phyloP scores from a whole-genome alignment of 1,140 invertebrate genomes.

The Saxidomus purpurata region DNA sequence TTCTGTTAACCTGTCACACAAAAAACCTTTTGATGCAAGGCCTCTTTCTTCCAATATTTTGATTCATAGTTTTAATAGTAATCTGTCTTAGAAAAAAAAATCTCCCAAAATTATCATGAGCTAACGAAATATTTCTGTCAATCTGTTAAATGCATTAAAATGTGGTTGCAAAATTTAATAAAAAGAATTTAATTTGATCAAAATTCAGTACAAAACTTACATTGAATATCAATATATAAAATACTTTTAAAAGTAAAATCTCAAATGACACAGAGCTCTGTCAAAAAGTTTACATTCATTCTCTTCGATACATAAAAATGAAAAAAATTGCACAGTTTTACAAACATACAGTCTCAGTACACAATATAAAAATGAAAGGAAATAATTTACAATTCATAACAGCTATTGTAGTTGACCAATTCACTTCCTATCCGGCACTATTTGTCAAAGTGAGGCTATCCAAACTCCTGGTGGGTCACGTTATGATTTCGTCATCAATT shows the following conservation, averaged over 20 bases:
- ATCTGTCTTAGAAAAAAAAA: too few species aligned
- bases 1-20: not conserved
- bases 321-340: not conserved
- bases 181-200: not conserved
- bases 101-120: too few species aligned
- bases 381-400: not conserved
- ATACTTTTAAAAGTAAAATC: too few species aligned
- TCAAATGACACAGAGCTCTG: not conserved
- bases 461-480: conserved; percentile 80
- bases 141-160: too few species aligned
- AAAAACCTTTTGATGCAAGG: too few species aligned
- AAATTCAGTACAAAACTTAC: not conserved
- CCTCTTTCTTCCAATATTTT: too few species aligned
- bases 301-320: too few species aligned
- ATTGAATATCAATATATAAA: too few species aligned
- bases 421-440: conserved; percentile 70
- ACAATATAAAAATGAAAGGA: conserved; percentile 25
- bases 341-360: not conserved
- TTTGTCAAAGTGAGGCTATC: conserved; percentile 84
- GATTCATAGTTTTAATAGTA: too few species aligned
- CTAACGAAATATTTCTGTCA: too few species aligned
- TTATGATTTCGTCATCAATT: conserved; percentile 94
- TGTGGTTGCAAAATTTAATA: too few species aligned
- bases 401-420: conserved; percentile 59
- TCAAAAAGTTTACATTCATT: not conserved